Evolutionary conservation across 2,888 invertebrate species (phyloP).

Genomic region (Sesia bembeciformis): DNA sequence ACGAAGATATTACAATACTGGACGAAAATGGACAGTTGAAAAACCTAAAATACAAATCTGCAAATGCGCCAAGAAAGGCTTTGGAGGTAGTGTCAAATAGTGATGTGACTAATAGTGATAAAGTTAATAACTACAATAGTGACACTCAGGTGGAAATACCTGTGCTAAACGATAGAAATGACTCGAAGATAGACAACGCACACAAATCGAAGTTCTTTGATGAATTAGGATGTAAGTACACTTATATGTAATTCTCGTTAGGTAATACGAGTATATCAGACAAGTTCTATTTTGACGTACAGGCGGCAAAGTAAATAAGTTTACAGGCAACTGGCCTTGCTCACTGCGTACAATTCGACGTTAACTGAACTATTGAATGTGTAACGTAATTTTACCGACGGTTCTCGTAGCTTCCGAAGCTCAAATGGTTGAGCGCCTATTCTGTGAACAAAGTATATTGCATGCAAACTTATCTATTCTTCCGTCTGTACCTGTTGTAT

Average conservation of each 20-base stretch:
- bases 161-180: constrained; percentile 10
- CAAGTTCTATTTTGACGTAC: no score
- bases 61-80: constrained; percentile 13
- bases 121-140: constrained; percentile 14
- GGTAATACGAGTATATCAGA: no score
- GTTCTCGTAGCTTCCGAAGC: no score
- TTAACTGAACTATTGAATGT: no score
- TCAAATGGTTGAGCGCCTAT: no score
- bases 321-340: no score
- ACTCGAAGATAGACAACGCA: constrained; percentile 13
- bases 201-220: constrained; percentile 78
- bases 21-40: constrained; percentile 46
- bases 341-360: no score
- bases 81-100: neutral
- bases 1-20: constrained; percentile 53
- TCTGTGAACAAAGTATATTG: no score
- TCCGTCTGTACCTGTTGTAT: no score
- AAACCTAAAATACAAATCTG: constrained; percentile 50
- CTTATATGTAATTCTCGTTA: neutral
- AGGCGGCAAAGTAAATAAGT: no score
- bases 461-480: no score
- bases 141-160: constrained; percentile 2
- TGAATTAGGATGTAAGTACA: constrained; percentile 80
- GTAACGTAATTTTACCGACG: no score
- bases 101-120: constrained; percentile 8